These are phyloP conservation scores for Galerucella nymphaeae DNA, from an alignment of 2,888 invertebrate genomes.

Conservation along the genomic window DNA sequence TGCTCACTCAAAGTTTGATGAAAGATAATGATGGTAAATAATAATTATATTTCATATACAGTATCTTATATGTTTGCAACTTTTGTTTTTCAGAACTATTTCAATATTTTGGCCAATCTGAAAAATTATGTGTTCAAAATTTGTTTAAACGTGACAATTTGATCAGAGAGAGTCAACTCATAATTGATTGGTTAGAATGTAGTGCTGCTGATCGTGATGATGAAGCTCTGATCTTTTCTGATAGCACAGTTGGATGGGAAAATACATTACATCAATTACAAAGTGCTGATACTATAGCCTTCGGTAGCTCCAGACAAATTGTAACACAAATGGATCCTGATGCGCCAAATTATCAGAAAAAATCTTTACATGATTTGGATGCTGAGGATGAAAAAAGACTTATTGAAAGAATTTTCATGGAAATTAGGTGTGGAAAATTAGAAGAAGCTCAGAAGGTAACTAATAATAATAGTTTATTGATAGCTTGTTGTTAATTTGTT, in stretches of 20 bases:
- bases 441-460: constrained; percentile 80
- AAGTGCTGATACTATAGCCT: constrained; percentile 69
- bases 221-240: constrained; percentile 79
- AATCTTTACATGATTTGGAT: constrained; percentile 86
- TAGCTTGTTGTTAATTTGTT: not conserved
- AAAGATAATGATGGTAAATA: constrained; percentile 54
- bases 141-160: constrained; percentile 70
- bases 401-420: constrained; percentile 74
- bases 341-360: constrained; percentile 83
- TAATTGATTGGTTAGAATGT: constrained; percentile 93
- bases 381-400: constrained; percentile 79
- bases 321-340: constrained; percentile 85
- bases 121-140: constrained; percentile 70
- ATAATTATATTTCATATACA: too few species aligned
- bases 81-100: constrained; percentile 29
- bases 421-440: constrained; percentile 87
- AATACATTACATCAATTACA: constrained; percentile 85
- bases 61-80: not conserved
- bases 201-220: constrained; percentile 72
- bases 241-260: constrained; percentile 88
- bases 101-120: constrained; percentile 67
- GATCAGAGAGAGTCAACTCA: constrained; percentile 79
- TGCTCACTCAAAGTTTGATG: constrained; percentile 62
- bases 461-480: not conserved
- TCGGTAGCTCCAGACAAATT: constrained; percentile 69